Conservation (phyloP, 2,797 vertebrate species). For the Mallotus villosus region DNA sequence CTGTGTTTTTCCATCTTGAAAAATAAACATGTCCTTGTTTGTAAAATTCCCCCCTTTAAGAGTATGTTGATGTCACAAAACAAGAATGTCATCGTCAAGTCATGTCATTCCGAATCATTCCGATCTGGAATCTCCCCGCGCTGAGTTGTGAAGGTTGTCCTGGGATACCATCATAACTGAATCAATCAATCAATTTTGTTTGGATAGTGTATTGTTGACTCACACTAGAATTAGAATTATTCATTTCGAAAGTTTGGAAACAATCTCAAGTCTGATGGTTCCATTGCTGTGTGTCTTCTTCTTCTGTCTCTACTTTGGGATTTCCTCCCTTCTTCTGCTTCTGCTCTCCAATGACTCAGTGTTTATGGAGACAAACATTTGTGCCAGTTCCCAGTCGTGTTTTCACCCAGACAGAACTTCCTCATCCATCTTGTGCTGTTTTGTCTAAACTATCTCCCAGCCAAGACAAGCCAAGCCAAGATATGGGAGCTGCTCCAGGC, state of each 20-base stretch:
- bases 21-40: background rate
- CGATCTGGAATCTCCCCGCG: constrained; percentile 11
- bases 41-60: background rate
- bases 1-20: background rate
- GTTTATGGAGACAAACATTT: constrained; percentile 45
- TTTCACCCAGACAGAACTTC: constrained; percentile 19
- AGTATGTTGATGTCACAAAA: constrained; percentile 25
- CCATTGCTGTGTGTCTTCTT: constrained; percentile 21
- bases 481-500: background rate
- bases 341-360: constrained; percentile 14
- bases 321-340: background rate
- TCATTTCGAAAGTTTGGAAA: too few relatives aligned
- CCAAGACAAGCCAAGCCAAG: too few relatives aligned
- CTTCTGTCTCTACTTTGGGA: constrained; percentile 22
- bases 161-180: background rate
- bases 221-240: too few relatives aligned
- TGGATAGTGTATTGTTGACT: background rate
- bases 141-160: background rate
- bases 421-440: constrained; percentile 9
- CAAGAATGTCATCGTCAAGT: constrained; percentile 41
- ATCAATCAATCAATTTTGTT: background rate
- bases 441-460: background rate
- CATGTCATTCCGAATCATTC: constrained; percentile 22
- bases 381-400: constrained; percentile 31
- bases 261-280: too few relatives aligned